These are phyloP conservation scores for Dasypolia templi DNA, from an alignment of 2,888 invertebrate species.

Conservation along the genomic window DNA sequence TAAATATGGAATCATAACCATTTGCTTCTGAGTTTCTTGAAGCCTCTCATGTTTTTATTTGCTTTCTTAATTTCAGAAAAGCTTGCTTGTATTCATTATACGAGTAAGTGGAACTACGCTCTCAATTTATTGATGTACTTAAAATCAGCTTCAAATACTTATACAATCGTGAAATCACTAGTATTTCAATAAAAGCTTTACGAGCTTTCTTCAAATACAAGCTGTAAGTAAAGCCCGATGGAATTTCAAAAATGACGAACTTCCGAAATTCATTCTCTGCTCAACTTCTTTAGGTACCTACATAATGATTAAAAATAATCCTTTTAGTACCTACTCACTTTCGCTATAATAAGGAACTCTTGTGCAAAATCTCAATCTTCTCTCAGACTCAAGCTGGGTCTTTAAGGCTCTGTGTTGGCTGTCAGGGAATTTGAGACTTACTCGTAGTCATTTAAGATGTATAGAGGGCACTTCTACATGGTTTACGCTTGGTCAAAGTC, in stretches of 20 bases:
- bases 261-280: too few species aligned
- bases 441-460: too few species aligned
- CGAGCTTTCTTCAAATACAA: not conserved
- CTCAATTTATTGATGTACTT: not conserved
- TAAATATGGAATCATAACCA: constrained; percentile 19
- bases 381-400: too few species aligned
- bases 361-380: not conserved
- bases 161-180: not conserved
- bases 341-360: too few species aligned
- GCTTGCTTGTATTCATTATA: not conserved
- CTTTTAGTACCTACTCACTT: too few species aligned
- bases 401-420: too few species aligned
- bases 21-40: constrained; percentile 9
- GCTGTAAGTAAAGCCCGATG: not conserved
- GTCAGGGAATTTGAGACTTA: not conserved
- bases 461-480: too few species aligned
- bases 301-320: too few species aligned
- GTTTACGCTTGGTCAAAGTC: too few species aligned
- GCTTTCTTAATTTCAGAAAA: constrained; percentile 10
- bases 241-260: not conserved
- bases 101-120: not conserved
- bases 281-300: too few species aligned
- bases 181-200: not conserved
- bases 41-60: constrained; percentile 11
- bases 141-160: not conserved